Evolutionary conservation across 2,888 invertebrate species (phyloP).

Genomic region (Peribatodes rhomboidaria): DNA sequence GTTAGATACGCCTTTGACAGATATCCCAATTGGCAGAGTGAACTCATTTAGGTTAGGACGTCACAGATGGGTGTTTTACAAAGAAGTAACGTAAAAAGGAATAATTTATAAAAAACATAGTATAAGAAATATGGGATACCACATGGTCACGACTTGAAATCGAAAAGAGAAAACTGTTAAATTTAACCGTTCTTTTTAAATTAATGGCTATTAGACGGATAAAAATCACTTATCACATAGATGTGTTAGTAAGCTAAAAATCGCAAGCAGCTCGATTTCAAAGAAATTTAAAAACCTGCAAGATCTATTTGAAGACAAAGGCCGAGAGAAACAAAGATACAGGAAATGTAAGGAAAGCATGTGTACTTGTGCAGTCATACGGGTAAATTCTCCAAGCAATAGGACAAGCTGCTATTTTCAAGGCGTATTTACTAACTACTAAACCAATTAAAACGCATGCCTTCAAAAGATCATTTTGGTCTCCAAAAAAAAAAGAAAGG

Average conservation of each 20-base stretch:
- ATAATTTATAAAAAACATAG: not conserved
- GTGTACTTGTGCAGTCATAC: not conserved
- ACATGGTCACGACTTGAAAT: no score
- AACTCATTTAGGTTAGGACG: slow-evolving; percentile 37
- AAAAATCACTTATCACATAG: no score
- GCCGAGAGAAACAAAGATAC: slow-evolving; percentile 4
- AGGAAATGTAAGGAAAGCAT: slow-evolving; percentile 11
- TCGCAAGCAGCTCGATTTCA: not conserved
- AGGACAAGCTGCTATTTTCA: not conserved
- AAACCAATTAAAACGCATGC: not conserved
- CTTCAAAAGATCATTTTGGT: no score
- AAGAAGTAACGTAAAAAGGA: slow-evolving; percentile 12
- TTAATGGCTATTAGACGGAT: no score
- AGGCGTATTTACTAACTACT: not conserved
- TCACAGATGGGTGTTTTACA: slow-evolving; percentile 22
- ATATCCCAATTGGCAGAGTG: slow-evolving; percentile 58
- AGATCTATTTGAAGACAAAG: slow-evolving; percentile 4
- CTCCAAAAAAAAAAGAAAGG: no score
- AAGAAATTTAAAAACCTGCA: not conserved
- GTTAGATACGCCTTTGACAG: slow-evolving; percentile 60
- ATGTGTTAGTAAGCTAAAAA: no score
- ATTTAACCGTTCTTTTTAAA: no score
- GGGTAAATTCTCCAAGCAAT: not conserved
- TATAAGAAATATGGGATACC: not conserved
- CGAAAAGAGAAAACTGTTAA: no score